These are phyloP conservation scores for Mormyrops attenuatus DNA, from an alignment of 2,797 vertebrate genomes.

Conservation along the genomic window DNA sequence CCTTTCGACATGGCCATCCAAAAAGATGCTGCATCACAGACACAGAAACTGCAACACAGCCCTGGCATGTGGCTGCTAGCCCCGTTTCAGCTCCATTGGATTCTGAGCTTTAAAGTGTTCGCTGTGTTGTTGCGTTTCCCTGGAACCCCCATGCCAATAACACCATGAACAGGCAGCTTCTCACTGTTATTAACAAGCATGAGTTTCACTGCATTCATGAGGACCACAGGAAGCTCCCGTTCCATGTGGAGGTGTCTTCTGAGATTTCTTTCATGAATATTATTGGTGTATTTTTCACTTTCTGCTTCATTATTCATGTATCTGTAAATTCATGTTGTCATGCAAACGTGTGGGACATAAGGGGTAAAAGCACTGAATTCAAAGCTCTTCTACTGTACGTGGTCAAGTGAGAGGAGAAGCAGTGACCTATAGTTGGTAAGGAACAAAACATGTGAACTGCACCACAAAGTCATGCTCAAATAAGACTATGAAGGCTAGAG, in stretches of 20 bases:
- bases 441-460: slow-evolving; percentile 28
- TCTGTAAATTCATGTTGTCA: neutral
- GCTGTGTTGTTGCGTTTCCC: neutral
- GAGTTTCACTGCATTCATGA: neutral
- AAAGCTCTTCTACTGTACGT: slow-evolving; percentile 25
- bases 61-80: neutral
- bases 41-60: neutral
- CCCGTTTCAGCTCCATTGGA: neutral
- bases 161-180: neutral
- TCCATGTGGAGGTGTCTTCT: neutral
- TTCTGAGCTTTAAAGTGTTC: neutral
- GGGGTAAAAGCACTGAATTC: slow-evolving; percentile 24
- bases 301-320: neutral
- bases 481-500: slow-evolving; percentile 47
- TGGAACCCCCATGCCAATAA: neutral
- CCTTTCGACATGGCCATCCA: neutral
- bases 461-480: slow-evolving; percentile 34
- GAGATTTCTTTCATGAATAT: neutral
- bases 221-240: neutral
- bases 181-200: neutral
- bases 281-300: neutral
- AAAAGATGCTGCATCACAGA: neutral
- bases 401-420: slow-evolving; percentile 24
- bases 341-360: slow-evolving; percentile 39
- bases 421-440: slow-evolving; percentile 33